Conservation (phyloP, 2,888 invertebrate genomes). For the Agriopis leucophaearia region DNA sequence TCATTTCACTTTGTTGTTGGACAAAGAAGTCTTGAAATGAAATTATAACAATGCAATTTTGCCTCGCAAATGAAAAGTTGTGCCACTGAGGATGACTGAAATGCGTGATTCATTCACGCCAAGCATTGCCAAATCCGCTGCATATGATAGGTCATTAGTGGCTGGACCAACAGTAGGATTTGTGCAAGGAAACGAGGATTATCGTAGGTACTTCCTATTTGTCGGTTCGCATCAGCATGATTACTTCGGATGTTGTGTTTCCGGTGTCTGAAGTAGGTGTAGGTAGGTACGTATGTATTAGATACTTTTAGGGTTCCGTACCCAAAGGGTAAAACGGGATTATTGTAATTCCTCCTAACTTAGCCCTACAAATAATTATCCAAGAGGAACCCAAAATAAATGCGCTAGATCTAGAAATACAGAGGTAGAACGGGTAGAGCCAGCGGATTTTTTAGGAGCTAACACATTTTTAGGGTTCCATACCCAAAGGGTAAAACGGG, state of each 20-base stretch:
- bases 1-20: conserved; percentile 8
- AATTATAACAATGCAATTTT: conserved; percentile 26
- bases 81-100: conserved; percentile 33
- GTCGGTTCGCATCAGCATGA: background rate
- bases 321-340: no score
- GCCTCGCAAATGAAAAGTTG: conserved; percentile 22
- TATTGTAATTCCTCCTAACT: no score
- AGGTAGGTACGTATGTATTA: no score
- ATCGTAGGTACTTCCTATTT: conserved; percentile 6
- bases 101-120: conserved; percentile 53
- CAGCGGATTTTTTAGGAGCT: no score
- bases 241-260: background rate
- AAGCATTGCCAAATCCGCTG: conserved; percentile 53
- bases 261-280: no score
- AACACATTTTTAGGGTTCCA: no score
- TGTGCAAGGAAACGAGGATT: conserved; percentile 43
- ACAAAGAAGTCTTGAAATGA: conserved; percentile 14
- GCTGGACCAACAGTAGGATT: background rate
- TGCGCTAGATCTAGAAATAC: no score
- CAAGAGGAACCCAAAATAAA: no score
- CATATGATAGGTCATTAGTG: background rate
- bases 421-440: no score
- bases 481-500: no score
- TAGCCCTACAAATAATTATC: no score
- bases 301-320: no score